Conservation (phyloP, 1,140 invertebrate species). For the Temnothorax longispinosus region DNA sequence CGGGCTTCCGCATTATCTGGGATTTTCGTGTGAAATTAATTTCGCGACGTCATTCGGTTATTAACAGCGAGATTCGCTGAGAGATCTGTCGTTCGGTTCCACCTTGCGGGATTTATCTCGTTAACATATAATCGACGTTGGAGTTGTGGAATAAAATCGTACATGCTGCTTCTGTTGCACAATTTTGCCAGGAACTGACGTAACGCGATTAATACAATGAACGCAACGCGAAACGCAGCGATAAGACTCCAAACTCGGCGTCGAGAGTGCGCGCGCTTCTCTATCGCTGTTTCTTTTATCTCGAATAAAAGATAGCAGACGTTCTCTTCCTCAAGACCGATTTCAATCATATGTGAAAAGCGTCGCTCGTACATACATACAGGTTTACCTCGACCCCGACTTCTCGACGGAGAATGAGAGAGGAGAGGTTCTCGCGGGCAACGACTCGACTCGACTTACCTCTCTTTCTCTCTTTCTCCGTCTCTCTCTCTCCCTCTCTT, state of each 20-base stretch:
- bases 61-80: not conserved
- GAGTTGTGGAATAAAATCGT: not conserved
- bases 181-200: constrained; percentile 1
- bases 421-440: constrained; percentile 46
- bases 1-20: not conserved
- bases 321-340: not conserved
- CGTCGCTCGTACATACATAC: not conserved
- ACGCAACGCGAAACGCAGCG: not conserved
- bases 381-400: constrained; percentile 52
- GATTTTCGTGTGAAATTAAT: not conserved
- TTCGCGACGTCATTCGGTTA: not conserved
- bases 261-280: not conserved
- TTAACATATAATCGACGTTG: constrained; percentile 11
- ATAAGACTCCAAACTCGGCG: not conserved
- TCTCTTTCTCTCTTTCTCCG: not conserved
- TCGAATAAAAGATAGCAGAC: not conserved
- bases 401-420: constrained; percentile 16
- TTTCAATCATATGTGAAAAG: constrained; percentile 9
- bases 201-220: constrained; percentile 5
- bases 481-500: not conserved
- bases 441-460: constrained; percentile 28
- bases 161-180: not conserved
- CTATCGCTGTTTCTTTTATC: not conserved
- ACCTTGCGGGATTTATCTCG: not conserved
- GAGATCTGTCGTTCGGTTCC: not conserved